phyloP scores from a whole-genome alignment of 2,113 vertebrate genomes.

The Coreoperca whiteheadi region DNA sequence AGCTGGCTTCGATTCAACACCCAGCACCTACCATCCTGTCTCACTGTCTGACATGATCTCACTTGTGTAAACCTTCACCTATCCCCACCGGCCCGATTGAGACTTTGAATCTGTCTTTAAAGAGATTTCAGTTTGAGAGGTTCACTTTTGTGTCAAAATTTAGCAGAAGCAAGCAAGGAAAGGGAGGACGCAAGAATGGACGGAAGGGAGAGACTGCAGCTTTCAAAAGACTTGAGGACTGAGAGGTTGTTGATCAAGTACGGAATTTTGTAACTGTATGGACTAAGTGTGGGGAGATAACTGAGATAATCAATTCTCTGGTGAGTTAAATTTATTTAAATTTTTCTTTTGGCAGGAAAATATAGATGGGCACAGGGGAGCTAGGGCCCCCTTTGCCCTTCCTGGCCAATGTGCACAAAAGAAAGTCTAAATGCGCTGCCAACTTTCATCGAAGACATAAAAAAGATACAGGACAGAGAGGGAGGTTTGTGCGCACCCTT shows the following conservation, averaged over 20 bases:
- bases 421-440: background rate
- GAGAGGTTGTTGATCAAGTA: conserved; percentile 11
- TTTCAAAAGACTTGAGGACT: background rate
- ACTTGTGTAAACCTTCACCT: conserved; percentile 51
- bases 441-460: background rate
- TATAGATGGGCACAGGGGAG: background rate
- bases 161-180: conserved; percentile 11
- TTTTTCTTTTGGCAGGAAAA: background rate
- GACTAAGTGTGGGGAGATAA: conserved; percentile 6
- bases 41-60: conserved; percentile 36
- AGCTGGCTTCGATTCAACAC: conserved; percentile 46
- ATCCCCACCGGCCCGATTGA: conserved; percentile 24
- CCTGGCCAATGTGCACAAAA: background rate
- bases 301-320: conserved; percentile 30
- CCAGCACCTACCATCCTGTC: conserved; percentile 14
- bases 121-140: conserved; percentile 41
- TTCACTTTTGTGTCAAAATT: conserved; percentile 49
- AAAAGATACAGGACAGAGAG: background rate
- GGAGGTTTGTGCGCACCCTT: background rate
- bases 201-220: background rate
- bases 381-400: background rate
- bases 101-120: conserved; percentile 54
- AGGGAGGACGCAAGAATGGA: background rate
- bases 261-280: background rate
- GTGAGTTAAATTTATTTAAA: conserved; percentile 12